Percentiles rank a stretch among this genome's conserved stretches.
Evolutionary conservation across 2,797 vertebrate genomes (phyloP).

Genomic region (Spinus olivaceus): DNA sequence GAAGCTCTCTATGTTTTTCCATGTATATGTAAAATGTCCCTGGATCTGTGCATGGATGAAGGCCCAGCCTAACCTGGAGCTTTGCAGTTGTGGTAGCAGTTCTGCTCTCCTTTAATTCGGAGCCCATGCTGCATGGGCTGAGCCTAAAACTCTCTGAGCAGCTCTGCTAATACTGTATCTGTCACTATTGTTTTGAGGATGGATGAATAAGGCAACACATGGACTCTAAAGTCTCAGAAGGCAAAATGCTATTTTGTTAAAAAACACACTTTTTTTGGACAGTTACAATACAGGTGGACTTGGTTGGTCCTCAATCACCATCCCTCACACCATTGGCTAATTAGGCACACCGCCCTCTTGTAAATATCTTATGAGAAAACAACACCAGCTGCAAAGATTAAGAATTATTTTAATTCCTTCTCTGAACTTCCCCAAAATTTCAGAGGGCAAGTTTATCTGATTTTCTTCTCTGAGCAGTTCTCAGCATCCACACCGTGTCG

Average conservation of each 20-base stretch:
- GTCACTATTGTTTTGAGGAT: background rate
- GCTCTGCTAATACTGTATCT: background rate
- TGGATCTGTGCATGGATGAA: background rate
- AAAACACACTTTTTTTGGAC: background rate
- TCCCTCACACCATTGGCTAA: background rate
- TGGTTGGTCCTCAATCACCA: background rate
- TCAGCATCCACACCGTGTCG: background rate
- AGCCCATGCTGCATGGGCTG: background rate
- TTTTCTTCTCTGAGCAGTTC: background rate
- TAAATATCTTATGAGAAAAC: background rate
- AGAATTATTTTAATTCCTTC: background rate
- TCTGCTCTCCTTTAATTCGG: fast-evolving
- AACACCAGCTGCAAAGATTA: background rate
- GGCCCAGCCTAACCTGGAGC: background rate
- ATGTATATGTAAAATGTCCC: background rate
- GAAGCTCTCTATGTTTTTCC: background rate
- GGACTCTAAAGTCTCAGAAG: background rate
- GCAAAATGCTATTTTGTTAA: background rate
- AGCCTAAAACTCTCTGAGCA: background rate
- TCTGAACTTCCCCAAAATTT: background rate
- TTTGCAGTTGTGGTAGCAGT: background rate
- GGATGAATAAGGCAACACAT: background rate
- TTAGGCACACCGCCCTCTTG: background rate
- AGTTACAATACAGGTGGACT: background rate
- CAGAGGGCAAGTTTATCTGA: background rate